These are phyloP conservation scores for Eubasilissa splendida DNA, from an alignment of 2,888 invertebrate species.

Conservation along the genomic window DNA sequence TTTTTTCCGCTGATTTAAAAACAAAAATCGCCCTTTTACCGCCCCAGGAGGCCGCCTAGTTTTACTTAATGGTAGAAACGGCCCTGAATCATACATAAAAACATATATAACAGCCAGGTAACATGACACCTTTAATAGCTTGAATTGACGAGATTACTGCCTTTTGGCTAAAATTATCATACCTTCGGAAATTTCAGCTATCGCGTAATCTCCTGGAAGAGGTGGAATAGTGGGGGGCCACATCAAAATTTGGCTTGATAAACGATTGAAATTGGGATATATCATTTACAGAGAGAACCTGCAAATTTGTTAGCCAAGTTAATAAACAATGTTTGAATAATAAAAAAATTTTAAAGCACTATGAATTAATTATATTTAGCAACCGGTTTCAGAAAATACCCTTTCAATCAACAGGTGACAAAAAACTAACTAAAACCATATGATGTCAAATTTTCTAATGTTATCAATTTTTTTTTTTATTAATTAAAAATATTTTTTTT, in stretches of 20 bases:
- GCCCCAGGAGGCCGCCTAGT: too few species aligned
- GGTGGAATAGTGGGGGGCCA: conserved; percentile 78
- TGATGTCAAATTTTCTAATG: not conserved
- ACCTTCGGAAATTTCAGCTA: conserved; percentile 40
- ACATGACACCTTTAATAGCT: too few species aligned
- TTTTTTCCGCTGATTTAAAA: too few species aligned
- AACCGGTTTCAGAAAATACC: too few species aligned
- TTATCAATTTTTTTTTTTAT: not conserved
- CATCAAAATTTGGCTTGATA: conserved; percentile 5
- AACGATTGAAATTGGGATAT: not conserved
- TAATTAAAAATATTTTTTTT: too few species aligned
- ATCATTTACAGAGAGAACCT: conserved; percentile 22
- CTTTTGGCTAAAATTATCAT: not conserved
- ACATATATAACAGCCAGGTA: too few species aligned
- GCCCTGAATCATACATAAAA: too few species aligned
- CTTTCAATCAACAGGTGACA: not conserved
- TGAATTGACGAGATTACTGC: too few species aligned
- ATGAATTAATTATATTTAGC: not conserved
- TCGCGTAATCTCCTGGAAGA: conserved; percentile 71
- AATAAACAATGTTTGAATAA: not conserved
- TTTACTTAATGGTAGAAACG: too few species aligned
- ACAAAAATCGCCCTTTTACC: too few species aligned
- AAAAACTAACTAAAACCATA: not conserved
- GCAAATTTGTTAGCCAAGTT: conserved; percentile 11
- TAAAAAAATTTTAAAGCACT: not conserved